These are phyloP conservation scores for Acanthurus tractus DNA, from an alignment of 2,797 vertebrate genomes.

Conservation along the genomic window DNA sequence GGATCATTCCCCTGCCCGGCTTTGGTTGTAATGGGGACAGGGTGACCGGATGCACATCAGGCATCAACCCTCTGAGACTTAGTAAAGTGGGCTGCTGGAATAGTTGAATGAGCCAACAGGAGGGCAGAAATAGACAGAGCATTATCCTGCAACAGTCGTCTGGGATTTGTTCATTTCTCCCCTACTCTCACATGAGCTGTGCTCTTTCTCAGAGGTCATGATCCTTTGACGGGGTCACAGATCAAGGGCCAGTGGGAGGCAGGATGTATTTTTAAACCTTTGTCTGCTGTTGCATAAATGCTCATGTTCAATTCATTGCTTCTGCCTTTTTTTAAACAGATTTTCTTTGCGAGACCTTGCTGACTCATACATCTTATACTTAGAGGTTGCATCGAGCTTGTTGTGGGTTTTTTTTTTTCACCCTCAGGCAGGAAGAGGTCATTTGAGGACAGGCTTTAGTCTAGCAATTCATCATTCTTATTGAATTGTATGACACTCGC, in stretches of 20 bases:
- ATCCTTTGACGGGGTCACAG: slow-evolving; percentile 59
- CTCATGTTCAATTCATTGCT: slow-evolving; percentile 58
- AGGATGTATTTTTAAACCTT: slow-evolving; percentile 61
- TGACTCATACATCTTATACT: slow-evolving; percentile 62
- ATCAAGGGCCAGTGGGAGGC: slow-evolving; percentile 42
- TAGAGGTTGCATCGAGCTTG: slow-evolving; percentile 34
- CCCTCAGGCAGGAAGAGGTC: slow-evolving; percentile 21
- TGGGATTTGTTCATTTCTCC: slow-evolving; percentile 51
- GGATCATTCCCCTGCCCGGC: slow-evolving; percentile 42
- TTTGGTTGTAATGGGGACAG: slow-evolving; percentile 64
- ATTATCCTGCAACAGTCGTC: slow-evolving; percentile 54
- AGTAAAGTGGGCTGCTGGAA: slow-evolving; percentile 71
- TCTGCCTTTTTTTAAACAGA: slow-evolving; percentile 5
- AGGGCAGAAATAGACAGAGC: slow-evolving; percentile 64
- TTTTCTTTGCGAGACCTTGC: slow-evolving; percentile 35
- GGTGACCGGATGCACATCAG: slow-evolving; percentile 58
- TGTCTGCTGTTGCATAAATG: slow-evolving; percentile 58
- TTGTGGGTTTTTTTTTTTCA: slow-evolving; percentile 28
- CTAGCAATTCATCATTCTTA: slow-evolving; percentile 46
- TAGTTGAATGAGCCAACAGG: slow-evolving; percentile 48
- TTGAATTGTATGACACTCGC: slow-evolving; percentile 20
- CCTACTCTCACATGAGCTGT: slow-evolving; percentile 37
- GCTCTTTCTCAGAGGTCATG: slow-evolving; percentile 63
- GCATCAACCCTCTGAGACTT: slow-evolving; percentile 62
- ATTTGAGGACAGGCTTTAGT: slow-evolving; percentile 26